phyloP scores from a whole-genome alignment of 1,140 invertebrate species.

The Frieseomelitta varia region DNA sequence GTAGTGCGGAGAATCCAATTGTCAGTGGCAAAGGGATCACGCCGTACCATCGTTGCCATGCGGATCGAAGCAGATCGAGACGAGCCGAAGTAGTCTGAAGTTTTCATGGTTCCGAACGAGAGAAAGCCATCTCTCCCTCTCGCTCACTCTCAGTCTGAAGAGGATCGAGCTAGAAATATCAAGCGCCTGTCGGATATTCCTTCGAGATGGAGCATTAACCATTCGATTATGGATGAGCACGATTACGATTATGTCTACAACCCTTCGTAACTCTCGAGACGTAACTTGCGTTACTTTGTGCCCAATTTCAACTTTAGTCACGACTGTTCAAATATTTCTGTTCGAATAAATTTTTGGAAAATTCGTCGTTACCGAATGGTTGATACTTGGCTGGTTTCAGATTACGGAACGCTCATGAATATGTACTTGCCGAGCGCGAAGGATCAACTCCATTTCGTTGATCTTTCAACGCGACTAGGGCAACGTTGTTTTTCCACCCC shows the following conservation, averaged over 20 bases:
- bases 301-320: too few species aligned
- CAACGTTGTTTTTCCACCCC: slow-evolving; percentile 16
- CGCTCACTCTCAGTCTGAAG: too few species aligned
- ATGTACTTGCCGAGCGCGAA: background rate
- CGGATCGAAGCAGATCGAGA: slow-evolving; percentile 19
- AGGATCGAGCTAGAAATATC: background rate
- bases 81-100: slow-evolving; percentile 34
- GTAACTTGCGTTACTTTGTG: background rate
- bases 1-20: slow-evolving; percentile 72
- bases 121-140: background rate
- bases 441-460: too few species aligned
- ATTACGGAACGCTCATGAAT: background rate
- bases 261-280: background rate
- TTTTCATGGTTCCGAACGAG: slow-evolving; percentile 14
- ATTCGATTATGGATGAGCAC: background rate
- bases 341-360: too few species aligned
- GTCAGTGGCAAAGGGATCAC: slow-evolving; percentile 66
- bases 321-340: too few species aligned
- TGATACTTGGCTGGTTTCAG: too few species aligned
- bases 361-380: too few species aligned
- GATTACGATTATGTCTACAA: background rate
- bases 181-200: background rate
- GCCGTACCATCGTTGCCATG: slow-evolving; percentile 12
- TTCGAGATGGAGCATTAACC: background rate
- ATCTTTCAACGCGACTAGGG: too few species aligned